These are phyloP conservation scores for Sycophaga agraensis DNA, from an alignment of 1,140 invertebrate species.

Conservation along the genomic window DNA sequence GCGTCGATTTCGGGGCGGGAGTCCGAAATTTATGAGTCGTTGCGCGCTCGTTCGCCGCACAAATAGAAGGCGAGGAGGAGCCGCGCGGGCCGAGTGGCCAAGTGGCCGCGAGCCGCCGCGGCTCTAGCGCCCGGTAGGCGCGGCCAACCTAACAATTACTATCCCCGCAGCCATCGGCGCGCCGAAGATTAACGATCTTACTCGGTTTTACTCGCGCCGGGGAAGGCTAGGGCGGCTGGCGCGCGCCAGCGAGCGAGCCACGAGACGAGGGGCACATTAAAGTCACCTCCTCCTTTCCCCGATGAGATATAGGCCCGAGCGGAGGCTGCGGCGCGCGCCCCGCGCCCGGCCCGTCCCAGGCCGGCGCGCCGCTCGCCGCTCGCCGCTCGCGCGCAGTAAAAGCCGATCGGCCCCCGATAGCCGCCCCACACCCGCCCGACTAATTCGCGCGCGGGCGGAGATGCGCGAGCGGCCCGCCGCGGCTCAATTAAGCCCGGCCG, in stretches of 20 bases:
- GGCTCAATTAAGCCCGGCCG: slow-evolving; percentile 12
- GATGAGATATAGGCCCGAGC: slow-evolving; percentile 49
- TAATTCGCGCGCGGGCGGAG: slow-evolving; percentile 23
- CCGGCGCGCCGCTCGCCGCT: neutral
- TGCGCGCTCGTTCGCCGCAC: slow-evolving; percentile 18
- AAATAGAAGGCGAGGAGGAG: slow-evolving; percentile 25
- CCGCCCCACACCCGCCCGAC: neutral
- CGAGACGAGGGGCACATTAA: slow-evolving; percentile 55
- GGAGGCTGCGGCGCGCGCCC: slow-evolving; percentile 6
- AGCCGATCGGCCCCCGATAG: slow-evolving; percentile 25
- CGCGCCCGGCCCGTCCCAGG: neutral
- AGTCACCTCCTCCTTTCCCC: slow-evolving; percentile 53
- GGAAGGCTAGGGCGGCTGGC: neutral
- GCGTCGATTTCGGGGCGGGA: slow-evolving; percentile 45
- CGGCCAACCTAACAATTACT: slow-evolving; percentile 60
- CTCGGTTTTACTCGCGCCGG: slow-evolving; percentile 28
- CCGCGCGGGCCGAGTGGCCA: too few species aligned
- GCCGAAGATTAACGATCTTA: slow-evolving; percentile 59
- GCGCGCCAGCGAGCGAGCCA: too few species aligned
- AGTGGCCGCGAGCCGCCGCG: too few species aligned
- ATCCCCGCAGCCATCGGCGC: slow-evolving; percentile 56
- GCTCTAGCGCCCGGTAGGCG: slow-evolving; percentile 29
- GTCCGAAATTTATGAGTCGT: slow-evolving; percentile 46
- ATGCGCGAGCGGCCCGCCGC: too few species aligned
- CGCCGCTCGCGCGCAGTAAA: slow-evolving; percentile 28